These are phyloP conservation scores for Petrocephalus sullivani DNA, from an alignment of 2,797 vertebrate genomes.

Conservation along the genomic window DNA sequence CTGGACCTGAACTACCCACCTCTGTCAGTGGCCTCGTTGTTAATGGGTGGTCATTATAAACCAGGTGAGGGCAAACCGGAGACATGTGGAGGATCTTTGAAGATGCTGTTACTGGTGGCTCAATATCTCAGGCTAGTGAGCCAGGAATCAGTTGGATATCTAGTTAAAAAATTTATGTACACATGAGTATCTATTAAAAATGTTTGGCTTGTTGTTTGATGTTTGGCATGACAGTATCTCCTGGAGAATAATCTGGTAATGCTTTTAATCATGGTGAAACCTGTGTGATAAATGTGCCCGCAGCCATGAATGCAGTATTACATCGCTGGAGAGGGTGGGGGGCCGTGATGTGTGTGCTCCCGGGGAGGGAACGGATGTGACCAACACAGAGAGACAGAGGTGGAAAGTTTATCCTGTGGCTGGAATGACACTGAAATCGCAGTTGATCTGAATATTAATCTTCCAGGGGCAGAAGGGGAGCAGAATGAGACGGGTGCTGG, in stretches of 20 bases:
- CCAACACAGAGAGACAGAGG: slow-evolving; percentile 4
- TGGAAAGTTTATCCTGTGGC: slow-evolving; percentile 32
- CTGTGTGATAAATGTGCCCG: not conserved
- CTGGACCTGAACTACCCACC: not conserved
- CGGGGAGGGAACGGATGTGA: not conserved
- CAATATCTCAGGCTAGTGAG: not conserved
- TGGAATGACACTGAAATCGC: slow-evolving; percentile 53
- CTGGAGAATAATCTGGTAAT: slow-evolving; percentile 7
- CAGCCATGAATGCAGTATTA: not conserved
- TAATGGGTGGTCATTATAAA: too few relatives aligned
- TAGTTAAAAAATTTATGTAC: not conserved
- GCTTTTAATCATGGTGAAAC: slow-evolving; percentile 11
- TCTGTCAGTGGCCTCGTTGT: not conserved
- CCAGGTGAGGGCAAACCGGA: not conserved
- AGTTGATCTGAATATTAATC: slow-evolving; percentile 51
- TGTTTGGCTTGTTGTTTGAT: slow-evolving; percentile 3
- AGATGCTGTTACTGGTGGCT: not conserved
- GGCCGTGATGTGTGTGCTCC: not conserved
- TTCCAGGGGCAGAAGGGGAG: slow-evolving; percentile 30
- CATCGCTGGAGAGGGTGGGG: not conserved
- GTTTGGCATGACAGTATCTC: not conserved
- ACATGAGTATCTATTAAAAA: not conserved
- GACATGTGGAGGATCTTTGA: not conserved
- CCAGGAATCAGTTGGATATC: not conserved
- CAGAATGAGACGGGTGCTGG: slow-evolving; percentile 4